Percentiles rank a stretch among this genome's conserved stretches.
These are phyloP conservation scores for Ophiodon elongatus DNA, from an alignment of 2,113 vertebrate species.

Conservation along the genomic window DNA sequence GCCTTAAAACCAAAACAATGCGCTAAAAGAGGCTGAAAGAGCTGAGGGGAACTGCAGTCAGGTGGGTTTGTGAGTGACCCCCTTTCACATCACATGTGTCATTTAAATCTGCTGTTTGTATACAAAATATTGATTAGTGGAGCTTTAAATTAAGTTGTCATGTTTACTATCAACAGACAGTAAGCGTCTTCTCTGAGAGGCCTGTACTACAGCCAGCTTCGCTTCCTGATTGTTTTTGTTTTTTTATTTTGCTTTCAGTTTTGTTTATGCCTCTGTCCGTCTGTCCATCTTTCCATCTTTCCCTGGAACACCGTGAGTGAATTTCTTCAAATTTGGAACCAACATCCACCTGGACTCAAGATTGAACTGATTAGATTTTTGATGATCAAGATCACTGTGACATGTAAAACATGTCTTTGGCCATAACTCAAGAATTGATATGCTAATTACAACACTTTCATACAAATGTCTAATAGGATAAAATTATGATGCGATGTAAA, in stretches of 20 bases:
- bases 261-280: too few relatives aligned
- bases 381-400: not conserved
- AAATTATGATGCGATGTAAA: not conserved
- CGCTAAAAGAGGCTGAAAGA: not conserved
- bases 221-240: not conserved
- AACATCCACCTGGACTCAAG: too few relatives aligned
- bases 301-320: too few relatives aligned
- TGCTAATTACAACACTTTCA: not conserved
- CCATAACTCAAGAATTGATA: not conserved
- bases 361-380: not conserved
- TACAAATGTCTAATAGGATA: not conserved
- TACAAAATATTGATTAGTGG: not conserved
- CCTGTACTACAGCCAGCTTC: not conserved
- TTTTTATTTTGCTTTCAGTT: not conserved
- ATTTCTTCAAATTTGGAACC: too few relatives aligned
- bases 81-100: not conserved
- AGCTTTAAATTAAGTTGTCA: not conserved
- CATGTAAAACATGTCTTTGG: not conserved
- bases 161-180: not conserved
- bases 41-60: not conserved
- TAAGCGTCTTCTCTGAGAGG: not conserved
- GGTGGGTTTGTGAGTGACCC: not conserved
- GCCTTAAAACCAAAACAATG: not conserved
- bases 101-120: not conserved
- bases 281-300: not conserved